Evolutionary conservation across 1,140 invertebrate genomes (phyloP), one percentile per base, ranked within the genome.

Genomic region (Chionoecetes opilio): DNA sequence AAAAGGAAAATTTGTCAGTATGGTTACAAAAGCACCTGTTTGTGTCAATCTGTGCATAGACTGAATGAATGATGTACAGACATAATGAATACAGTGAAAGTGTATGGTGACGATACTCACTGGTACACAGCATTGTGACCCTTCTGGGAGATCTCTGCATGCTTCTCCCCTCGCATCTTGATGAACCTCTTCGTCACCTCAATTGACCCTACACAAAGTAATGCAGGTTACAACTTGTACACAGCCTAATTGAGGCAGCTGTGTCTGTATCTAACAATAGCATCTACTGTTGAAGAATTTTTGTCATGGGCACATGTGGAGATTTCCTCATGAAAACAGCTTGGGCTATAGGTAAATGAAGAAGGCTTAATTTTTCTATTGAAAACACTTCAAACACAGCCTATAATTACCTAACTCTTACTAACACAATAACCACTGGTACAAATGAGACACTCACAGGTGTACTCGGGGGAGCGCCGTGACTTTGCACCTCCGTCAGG

Each of bases 361-460:
- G 34, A 34, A 35, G 35, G 31, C 17, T 26, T 38, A 90, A 26
- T 90, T 85, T 53, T 53, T 9, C 46, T 9, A 53, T 17, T 14
- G 46, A 17, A 53, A 53, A 53, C 0, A 1, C 46, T 14, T 14
- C 9, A 53, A 94, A 17, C 32, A 92, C 82, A 96, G n/a, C n/a
- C n/a, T n/a, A n/a, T n/a, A n/a, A n/a, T n/a, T n/a, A n/a, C 17
- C 34, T 26, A 91, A 46, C 85, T 32, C 87, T 21, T 37, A 29
- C 75, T n/a, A 94, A 17, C 32, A 92, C 82, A 96, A 91, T 38
- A 63, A 63, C 95, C 91, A 9, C 98, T 98, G 97, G 98, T 98
- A 97, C 98, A 98, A 3, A 63, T 14, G 63, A 2, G 6, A 98
- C 98, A 75, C 98, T 98, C 85, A 95, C 94, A 95, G 6, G 88